Evolutionary conservation across 2,888 invertebrate species (phyloP), one percentile per base, ranked within the genome.

Genomic region (Oxytorus armatus): DNA sequence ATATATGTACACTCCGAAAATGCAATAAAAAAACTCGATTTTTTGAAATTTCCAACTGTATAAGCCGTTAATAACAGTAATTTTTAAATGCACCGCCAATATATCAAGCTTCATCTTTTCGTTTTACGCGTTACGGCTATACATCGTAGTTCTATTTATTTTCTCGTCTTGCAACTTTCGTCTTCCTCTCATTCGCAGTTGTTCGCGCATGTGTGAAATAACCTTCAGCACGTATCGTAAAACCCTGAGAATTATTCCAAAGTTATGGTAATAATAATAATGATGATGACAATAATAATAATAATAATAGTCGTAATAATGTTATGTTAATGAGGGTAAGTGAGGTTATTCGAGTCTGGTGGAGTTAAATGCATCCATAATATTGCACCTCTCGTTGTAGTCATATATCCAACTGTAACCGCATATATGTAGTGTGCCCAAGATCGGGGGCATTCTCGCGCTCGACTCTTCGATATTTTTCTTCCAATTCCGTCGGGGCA

Each of bases 321-420:
- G 61, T 39, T 55, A 74, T 49, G 79, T 42, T 75, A 70, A 75
- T 75, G 79, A 75, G 69, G 42, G 63, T 39, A 14, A 21, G 68
- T n/a, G 53, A 70, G 65, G 51, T 65, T 16, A 53, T 63, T 69
- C 61, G 69, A 61, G 69, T 63, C 76, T 33, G 69, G 51, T 16
- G 33, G 14, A 3, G 42, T 55, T 61, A 51, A 77, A 25, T 59
- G 49, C 36, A 66, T 33, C 29, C 39, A 55, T 66, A 49, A 66
- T 39, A 16, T 8, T 14, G 11, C 44, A 7, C 25, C 44, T 21
- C 25, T n/a, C 42, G 33, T 39, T 42, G 14, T 33, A 33, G 10
- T 7, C 25, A 61, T n/a, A 8, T 29, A 33, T 39, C 47, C 7
- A n/a, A 16, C 59, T 44, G 47, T 55, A 63, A 29, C 49, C 42